phyloP scores from a whole-genome alignment of 1,140 invertebrate species.

The Holcopasites calliopsidis region DNA sequence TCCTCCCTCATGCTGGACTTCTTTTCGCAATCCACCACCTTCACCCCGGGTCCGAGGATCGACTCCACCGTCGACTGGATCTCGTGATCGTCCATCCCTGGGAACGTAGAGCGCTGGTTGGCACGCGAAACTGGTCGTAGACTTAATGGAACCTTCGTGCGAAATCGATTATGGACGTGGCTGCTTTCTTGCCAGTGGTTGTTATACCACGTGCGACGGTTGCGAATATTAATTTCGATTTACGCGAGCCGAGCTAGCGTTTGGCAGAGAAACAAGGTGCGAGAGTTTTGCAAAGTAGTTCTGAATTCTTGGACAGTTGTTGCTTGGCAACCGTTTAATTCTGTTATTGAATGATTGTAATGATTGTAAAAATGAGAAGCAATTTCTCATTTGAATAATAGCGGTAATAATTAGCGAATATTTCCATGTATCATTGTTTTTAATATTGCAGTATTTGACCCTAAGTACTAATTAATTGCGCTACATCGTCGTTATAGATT shows the following conservation, averaged over 20 bases:
- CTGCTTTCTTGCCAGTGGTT: background rate
- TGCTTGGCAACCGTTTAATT: no score
- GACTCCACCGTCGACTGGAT: constrained; percentile 89
- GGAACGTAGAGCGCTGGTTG: constrained; percentile 24
- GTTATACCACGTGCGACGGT: background rate
- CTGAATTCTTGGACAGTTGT: no score
- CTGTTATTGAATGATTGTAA: no score
- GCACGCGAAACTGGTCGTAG: constrained; percentile 15
- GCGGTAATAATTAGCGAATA: no score
- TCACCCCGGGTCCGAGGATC: constrained; percentile 86
- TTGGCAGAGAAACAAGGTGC: background rate
- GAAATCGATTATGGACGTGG: constrained; percentile 52
- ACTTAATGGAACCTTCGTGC: constrained; percentile 57
- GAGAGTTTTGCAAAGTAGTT: no score
- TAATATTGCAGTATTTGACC: no score
- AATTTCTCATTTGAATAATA: no score
- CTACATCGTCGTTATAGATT: no score
- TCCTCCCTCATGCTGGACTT: constrained; percentile 86
- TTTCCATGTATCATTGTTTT: no score
- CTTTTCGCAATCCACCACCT: constrained; percentile 88
- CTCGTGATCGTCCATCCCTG: constrained; percentile 85
- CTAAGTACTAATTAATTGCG: no score
- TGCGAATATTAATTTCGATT: background rate
- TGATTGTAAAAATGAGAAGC: no score
- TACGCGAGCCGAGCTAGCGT: background rate